Evolutionary conservation across 1,140 invertebrate genomes (phyloP).

Genomic region (Mycetomoellerius zeteki): DNA sequence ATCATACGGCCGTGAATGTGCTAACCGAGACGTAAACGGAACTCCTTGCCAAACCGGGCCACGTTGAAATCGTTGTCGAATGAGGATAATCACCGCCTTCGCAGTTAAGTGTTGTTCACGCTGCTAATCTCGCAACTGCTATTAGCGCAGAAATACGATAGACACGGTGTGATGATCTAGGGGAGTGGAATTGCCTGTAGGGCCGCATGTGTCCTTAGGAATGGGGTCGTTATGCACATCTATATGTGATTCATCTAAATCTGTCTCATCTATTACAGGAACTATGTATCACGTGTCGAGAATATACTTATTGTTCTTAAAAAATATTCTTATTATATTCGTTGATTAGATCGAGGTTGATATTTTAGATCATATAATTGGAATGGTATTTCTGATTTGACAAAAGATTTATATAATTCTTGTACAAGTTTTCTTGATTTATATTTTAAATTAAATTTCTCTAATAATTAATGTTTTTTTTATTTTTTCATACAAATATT

Average conservation of each 20-base stretch:
- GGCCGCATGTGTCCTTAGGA: conserved; percentile 22
- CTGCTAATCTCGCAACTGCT: conserved; percentile 52
- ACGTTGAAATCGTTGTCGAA: conserved; percentile 44
- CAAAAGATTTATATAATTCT: not conserved
- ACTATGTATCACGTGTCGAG: not conserved
- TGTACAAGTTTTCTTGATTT: not conserved
- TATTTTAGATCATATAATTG: not conserved
- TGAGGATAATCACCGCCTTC: conserved; percentile 66
- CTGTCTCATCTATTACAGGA: not conserved
- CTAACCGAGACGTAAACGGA: conserved; percentile 41
- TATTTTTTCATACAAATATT: not conserved
- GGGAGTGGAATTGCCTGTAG: conserved; percentile 1
- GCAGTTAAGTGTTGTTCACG: conserved; percentile 16
- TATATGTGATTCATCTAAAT: not conserved
- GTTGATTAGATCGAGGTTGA: not conserved
- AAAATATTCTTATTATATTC: not conserved
- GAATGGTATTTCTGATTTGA: not conserved
- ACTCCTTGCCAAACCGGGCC: conserved; percentile 44
- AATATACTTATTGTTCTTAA: not conserved
- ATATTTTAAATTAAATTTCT: not conserved
- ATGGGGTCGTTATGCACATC: conserved; percentile 20
- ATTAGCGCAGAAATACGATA: conserved; percentile 23
- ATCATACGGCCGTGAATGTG: conserved; percentile 41
- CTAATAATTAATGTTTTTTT: conserved; percentile 7
- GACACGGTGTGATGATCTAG: conserved; percentile 25